Conservation (phyloP, 2,888 invertebrate species). For the Anoncus sp. region DNA sequence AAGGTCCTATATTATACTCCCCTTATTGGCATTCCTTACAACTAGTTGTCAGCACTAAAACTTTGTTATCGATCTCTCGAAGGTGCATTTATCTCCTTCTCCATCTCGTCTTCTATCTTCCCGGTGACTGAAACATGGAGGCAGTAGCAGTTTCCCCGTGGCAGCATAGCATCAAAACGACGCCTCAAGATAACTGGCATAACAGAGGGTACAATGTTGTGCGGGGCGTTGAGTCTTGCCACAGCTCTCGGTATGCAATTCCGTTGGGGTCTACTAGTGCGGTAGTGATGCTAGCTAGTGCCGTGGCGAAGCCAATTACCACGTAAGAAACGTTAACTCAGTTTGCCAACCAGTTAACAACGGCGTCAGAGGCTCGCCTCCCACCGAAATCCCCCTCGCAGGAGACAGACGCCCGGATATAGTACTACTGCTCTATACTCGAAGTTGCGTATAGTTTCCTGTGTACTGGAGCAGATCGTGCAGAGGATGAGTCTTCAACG, state of each 20-base stretch:
- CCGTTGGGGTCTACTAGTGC: constrained; percentile 69
- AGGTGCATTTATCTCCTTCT: constrained; percentile 34
- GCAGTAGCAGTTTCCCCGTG: constrained; percentile 34
- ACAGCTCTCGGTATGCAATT: constrained; percentile 69
- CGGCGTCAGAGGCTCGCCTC: constrained; percentile 50
- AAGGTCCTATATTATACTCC: neutral
- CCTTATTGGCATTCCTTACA: neutral
- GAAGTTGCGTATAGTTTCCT: constrained; percentile 55
- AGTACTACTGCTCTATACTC: constrained; percentile 34
- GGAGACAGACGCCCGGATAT: constrained; percentile 36
- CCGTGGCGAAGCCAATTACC: constrained; percentile 67
- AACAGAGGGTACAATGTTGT: constrained; percentile 61
- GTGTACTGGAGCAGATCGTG: constrained; percentile 16
- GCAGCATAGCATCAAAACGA: constrained; percentile 53
- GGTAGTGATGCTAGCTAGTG: constrained; percentile 42
- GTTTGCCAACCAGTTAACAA: constrained; percentile 79
- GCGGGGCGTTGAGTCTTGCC: constrained; percentile 53
- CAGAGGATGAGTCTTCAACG: constrained; percentile 31
- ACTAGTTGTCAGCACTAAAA: constrained; percentile 13
- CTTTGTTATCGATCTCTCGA: constrained; percentile 45
- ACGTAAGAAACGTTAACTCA: constrained; percentile 80
- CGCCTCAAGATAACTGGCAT: constrained; percentile 60
- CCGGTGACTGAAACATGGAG: constrained; percentile 24
- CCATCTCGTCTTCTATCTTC: constrained; percentile 17
- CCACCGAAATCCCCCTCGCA: constrained; percentile 36